These are phyloP conservation scores for Corythornis madagascariensis DNA, from an alignment of 2,113 vertebrate genomes.

Conservation along the genomic window DNA sequence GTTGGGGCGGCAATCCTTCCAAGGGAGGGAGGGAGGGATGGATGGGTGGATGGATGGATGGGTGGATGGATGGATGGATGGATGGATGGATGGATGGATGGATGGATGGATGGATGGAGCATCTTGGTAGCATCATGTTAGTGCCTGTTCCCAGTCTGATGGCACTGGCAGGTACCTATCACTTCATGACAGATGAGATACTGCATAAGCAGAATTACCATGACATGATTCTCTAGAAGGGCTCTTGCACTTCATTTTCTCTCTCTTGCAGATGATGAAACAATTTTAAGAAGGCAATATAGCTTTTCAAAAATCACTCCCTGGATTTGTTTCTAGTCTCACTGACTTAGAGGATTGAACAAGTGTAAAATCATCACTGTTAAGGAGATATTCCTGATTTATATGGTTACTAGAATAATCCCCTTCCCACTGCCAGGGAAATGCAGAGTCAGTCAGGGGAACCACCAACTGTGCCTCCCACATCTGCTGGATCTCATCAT, in stretches of 20 bases:
- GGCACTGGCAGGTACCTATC: not conserved
- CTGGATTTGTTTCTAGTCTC: not conserved
- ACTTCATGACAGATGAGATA: not conserved
- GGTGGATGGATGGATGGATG: too few relatives aligned
- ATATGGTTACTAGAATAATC: accelerated
- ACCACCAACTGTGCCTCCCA: accelerated
- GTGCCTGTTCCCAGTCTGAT: not conserved
- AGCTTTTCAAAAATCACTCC: not conserved
- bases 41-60: too few relatives aligned
- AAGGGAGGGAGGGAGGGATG: not conserved
- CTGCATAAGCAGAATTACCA: not conserved
- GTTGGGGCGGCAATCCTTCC: not conserved
- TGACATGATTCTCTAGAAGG: not conserved
- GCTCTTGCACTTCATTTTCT: not conserved
- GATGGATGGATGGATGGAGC: too few relatives aligned
- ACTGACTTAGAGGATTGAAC: not conserved
- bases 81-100: too few relatives aligned
- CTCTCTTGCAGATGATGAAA: not conserved
- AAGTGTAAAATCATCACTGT: not conserved
- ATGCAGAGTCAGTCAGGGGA: not conserved
- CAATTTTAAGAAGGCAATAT: not conserved
- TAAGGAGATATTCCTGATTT: not conserved
- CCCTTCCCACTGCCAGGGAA: not conserved
- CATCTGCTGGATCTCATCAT: not conserved
- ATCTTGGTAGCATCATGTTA: too few relatives aligned